phyloP scores from a whole-genome alignment of 2,797 vertebrate species.

The Myotis vivesi region DNA sequence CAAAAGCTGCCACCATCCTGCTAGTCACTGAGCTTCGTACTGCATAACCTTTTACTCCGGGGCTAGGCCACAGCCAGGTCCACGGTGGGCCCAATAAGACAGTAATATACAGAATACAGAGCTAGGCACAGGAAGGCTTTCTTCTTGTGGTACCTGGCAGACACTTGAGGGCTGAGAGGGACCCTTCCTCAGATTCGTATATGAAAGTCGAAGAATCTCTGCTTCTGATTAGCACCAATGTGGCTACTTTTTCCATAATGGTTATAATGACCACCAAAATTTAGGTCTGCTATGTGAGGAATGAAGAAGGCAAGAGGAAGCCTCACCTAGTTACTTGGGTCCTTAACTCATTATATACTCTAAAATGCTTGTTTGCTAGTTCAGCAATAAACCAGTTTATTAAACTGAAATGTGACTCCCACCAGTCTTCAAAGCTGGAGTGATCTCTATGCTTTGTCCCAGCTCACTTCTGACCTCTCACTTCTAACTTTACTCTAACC shows the following conservation, averaged over 20 bases:
- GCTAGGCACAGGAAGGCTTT: neutral
- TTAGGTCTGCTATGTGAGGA: neutral
- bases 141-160: neutral
- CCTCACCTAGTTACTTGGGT: neutral
- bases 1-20: neutral
- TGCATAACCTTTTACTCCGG: neutral
- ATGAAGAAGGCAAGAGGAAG: neutral
- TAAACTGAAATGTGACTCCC: neutral
- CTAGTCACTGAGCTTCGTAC: neutral
- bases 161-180: neutral
- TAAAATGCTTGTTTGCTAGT: neutral
- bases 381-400: slow-evolving; percentile 8
- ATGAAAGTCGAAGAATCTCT: neutral
- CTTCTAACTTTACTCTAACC: neutral
- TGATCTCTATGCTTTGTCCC: neutral
- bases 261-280: neutral
- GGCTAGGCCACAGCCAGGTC: neutral
- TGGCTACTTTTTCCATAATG: neutral
- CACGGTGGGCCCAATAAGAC: neutral
- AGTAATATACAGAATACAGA: neutral
- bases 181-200: neutral
- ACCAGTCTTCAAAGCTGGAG: neutral
- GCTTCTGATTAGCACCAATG: neutral
- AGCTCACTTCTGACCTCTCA: neutral
- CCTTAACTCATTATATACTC: neutral